These are phyloP conservation scores for Hermaeophaga mercurialis DNA, from an alignment of 2,888 invertebrate genomes.

Conservation along the genomic window DNA sequence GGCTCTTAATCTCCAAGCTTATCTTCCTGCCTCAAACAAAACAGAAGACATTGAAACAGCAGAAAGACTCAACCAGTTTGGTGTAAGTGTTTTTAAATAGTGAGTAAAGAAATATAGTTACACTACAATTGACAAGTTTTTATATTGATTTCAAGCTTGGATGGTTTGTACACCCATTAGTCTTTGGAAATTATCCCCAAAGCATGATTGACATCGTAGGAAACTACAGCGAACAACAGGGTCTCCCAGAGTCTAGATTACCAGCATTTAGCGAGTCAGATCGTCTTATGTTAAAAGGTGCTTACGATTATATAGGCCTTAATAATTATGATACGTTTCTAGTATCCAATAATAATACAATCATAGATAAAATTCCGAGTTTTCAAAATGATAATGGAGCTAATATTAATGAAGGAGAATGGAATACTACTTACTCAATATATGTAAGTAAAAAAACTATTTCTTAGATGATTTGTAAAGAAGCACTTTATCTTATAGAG, in stretches of 20 bases:
- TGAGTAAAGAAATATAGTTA: too few relatives aligned
- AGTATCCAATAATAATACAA: slow-evolving; percentile 45
- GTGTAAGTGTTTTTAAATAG: slow-evolving; percentile 57
- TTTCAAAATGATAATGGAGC: slow-evolving; percentile 45
- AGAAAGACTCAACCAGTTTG: slow-evolving; percentile 61
- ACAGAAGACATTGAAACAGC: slow-evolving; percentile 65
- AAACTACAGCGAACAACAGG: slow-evolving; percentile 62
- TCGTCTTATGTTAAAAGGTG: slow-evolving; percentile 63
- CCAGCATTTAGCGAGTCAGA: slow-evolving; percentile 67
- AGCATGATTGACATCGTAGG: slow-evolving; percentile 66
- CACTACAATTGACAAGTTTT: neutral
- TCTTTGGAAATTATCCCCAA: slow-evolving; percentile 69
- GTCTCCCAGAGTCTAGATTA: slow-evolving; percentile 61
- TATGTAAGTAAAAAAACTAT: too few relatives aligned
- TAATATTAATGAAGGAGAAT: slow-evolving; percentile 30
- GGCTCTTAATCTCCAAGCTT: slow-evolving; percentile 14
- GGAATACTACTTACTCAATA: slow-evolving; percentile 41
- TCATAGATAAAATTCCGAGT: slow-evolving; percentile 13
- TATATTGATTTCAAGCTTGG: slow-evolving; percentile 30
- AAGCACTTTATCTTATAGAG: too few relatives aligned
- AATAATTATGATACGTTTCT: slow-evolving; percentile 73
- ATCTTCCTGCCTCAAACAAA: slow-evolving; percentile 60
- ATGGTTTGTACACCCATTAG: slow-evolving; percentile 62
- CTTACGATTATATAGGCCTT: slow-evolving; percentile 74
- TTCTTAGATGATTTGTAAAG: too few relatives aligned